Evolutionary conservation across 2,888 invertebrate species (phyloP).

Genomic region (Glaucopsyche alexis): DNA sequence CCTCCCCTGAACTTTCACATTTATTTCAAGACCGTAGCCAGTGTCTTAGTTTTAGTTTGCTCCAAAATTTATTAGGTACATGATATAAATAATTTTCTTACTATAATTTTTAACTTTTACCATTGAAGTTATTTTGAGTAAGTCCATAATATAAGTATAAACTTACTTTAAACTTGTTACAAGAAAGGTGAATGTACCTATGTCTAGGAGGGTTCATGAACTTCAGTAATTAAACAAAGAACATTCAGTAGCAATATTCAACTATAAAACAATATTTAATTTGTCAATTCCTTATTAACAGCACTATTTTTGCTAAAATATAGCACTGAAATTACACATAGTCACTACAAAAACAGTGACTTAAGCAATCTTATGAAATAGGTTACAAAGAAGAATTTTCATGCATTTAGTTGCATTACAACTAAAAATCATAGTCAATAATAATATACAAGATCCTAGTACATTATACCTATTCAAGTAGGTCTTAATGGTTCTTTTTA

Average conservation of each 20-base stretch:
- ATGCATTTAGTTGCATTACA: neutral
- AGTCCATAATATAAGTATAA: neutral
- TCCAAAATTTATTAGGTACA: neutral
- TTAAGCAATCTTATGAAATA: neutral
- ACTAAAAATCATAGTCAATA: neutral
- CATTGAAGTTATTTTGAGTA: neutral
- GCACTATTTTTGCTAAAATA: neutral
- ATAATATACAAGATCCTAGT: neutral
- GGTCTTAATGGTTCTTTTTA: neutral
- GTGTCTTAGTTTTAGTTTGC: neutral
- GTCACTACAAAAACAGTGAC: neutral
- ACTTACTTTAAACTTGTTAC: neutral
- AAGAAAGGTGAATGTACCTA: constrained; percentile 21
- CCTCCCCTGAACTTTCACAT: too few species aligned
- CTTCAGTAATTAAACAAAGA: constrained; percentile 9
- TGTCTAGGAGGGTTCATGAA: constrained; percentile 9
- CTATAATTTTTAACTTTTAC: too few species aligned
- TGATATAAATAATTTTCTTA: too few species aligned
- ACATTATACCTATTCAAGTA: neutral
- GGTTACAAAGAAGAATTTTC: neutral
- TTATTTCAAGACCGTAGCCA: too few species aligned
- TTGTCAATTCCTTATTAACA: neutral
- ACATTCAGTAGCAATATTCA: neutral
- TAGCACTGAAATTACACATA: neutral
- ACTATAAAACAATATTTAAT: neutral